Base-by-base conservation (phyloP, 2,113 vertebrate species). In the Sinocyclocheilus rhinocerous region DNA sequence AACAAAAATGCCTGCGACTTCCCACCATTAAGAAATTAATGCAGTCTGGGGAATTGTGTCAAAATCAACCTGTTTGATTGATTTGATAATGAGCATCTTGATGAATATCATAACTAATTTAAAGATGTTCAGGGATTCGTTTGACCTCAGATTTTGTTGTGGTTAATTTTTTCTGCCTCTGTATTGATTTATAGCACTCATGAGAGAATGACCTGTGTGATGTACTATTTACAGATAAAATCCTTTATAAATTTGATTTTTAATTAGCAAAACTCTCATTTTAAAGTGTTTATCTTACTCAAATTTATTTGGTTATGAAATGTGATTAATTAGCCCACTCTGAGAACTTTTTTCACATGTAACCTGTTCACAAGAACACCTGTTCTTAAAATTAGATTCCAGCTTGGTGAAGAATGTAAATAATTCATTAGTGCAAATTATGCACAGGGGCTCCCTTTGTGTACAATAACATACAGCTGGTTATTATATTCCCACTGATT, bases 351-450 rank as follows among this genome's bases (percentile, higher is more conserved):
- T 36, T 52, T 12, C 48, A 70, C 26, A 45, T 72, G 76, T 22
- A 81, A 26, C 26, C 26, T 26, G 26, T 26, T 26, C 26, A 26
- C 26, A 26, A 26, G 26, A 26, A 86, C 48, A 86, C 76, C 76
- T 81, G 77, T 59, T 81, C 77, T 69, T 72, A 42, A 45, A 72
- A 73, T 81, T 52, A 45, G 59, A 81, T 36, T 78, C 55, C 87
- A 70, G 77, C 77, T 88, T 84, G 48, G 42, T 29, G 10, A 22
- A 16, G 24, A 33, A 57, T 77, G 72, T 87, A 70, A 86, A 89
- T 88, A 52, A 89, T 90, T 91, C 24, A 84, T 63, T 48, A 57
- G 79, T n/a, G 55, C 9, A 73, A 86, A 84, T 22, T 76, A 15
- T 65, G 70, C 86, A 57, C 24, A 33, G 11, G 26, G 78, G 29